A percentile compares a stretch with the other conserved stretches of the same genome.
These are phyloP conservation scores for Chromobotia macracanthus DNA, from an alignment of 2,797 vertebrate genomes.

Conservation along the genomic window DNA sequence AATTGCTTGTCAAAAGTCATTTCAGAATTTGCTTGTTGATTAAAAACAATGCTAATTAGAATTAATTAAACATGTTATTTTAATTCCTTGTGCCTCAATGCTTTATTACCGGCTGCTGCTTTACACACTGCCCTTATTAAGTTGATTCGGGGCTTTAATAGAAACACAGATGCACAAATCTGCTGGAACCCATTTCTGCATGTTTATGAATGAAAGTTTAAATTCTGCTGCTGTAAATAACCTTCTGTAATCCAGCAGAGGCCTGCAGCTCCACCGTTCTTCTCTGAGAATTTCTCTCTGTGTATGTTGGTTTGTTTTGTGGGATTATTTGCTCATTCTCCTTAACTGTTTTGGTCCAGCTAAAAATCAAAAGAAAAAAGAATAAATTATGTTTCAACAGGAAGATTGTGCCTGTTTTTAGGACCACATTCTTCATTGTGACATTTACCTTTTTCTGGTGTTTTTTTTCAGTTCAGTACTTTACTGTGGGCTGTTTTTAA, in stretches of 20 bases:
- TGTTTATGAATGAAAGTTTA: background rate
- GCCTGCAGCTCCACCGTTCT: background rate
- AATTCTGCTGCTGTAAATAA: background rate
- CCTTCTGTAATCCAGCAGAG: background rate
- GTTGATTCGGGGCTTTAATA: slow-evolving; percentile 52
- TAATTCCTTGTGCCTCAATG: slow-evolving; percentile 65
- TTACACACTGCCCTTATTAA: slow-evolving; percentile 53
- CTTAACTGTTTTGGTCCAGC: too few species aligned
- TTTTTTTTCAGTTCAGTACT: too few species aligned
- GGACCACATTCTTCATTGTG: too few species aligned
- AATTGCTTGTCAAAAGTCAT: slow-evolving; percentile 77
- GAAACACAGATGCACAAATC: slow-evolving; percentile 45
- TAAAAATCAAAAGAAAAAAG: too few species aligned
- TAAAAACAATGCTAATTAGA: slow-evolving; percentile 73
- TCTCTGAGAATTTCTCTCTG: too few species aligned
- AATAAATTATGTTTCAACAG: too few species aligned
- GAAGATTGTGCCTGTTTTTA: too few species aligned
- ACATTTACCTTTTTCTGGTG: too few species aligned
- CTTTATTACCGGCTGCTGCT: slow-evolving; percentile 54
- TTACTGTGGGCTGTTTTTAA: too few species aligned
- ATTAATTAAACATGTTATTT: slow-evolving; percentile 73
- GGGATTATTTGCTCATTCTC: too few species aligned
- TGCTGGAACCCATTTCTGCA: slow-evolving; percentile 1
- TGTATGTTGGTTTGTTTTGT: too few species aligned
- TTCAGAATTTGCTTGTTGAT: slow-evolving; percentile 72